Base-by-base conservation (phyloP, 2,113 vertebrate species). In the Cyphomyrus plagiostoma region DNA sequence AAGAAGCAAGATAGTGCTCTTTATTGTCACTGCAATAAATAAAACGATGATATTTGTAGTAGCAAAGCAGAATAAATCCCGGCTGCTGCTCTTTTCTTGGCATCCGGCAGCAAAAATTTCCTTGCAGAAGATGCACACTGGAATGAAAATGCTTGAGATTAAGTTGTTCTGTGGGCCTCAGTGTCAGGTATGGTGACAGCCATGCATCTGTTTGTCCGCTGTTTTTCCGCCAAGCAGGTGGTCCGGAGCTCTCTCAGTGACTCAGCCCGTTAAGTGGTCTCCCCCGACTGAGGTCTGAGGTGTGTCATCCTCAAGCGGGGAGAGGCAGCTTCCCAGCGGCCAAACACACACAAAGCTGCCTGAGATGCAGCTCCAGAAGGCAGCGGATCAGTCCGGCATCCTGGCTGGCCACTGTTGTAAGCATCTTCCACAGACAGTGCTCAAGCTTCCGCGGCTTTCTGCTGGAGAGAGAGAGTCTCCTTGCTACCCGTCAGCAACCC, bases 21-120 rank as follows among this genome's bases (percentile, higher is more conserved):
- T 3, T 74, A 74, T 35, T 70, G 89, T 70, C 83, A 86, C 50
- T 50, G 46, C 89, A 49, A 56, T 48, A 53, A 88, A 92, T 89
- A 90, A 88, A 90, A 91, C 90, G 88, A 92, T 93, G 89, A 92
- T 90, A 52, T 85, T 62, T 89, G 82, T 48, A 49, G 84, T 50
- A 45, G 89, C 80, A 89, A 89, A 89, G 80, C 15, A 39, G 42
- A 46, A 83, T 49, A 86, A 66, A 86, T 70, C 56, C 52, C 5
- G 5, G 17, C 70, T 89, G 53, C 53, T 48, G 42, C 42, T 21
- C 77, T 83, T 45, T 66, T 66, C 49, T 39, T 89, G n/a, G 7
- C n/a, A 15, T 26, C 56, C 19, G 10, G 26, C 30, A 58, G 23
- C 10, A 74, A 74, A 74, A 30, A 17, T 23, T 86, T 46, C 56